These are phyloP conservation scores for Odontomachus brunneus DNA, from an alignment of 1,140 invertebrate species.

Conservation along the genomic window DNA sequence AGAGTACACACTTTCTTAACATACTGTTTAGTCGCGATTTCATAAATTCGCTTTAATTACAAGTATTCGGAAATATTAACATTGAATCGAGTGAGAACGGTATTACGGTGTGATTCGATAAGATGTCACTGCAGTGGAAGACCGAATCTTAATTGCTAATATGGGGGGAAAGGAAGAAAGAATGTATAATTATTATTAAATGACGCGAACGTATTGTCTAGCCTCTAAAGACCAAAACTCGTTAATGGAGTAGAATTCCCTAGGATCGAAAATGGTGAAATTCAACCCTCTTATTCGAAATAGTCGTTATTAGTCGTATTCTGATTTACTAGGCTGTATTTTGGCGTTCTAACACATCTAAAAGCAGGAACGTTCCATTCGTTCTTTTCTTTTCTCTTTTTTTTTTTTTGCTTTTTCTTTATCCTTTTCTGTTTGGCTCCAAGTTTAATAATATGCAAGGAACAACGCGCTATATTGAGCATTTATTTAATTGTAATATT, in stretches of 20 bases:
- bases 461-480: constrained; percentile 65
- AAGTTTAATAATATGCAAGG: constrained; percentile 55
- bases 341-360: constrained; percentile 56
- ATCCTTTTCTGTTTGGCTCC: constrained; percentile 5
- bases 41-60: constrained; percentile 59
- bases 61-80: constrained; percentile 61
- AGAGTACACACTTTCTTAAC: constrained; percentile 78
- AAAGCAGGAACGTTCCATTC: constrained; percentile 53
- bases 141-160: constrained; percentile 65
- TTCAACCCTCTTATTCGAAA: constrained; percentile 34
- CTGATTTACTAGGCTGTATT: constrained; percentile 54
- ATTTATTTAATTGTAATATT: constrained; percentile 62
- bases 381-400: constrained; percentile 3
- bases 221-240: constrained; percentile 72
- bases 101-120: constrained; percentile 27
- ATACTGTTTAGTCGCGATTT: constrained; percentile 60
- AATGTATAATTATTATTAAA: constrained; percentile 55
- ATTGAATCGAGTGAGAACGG: constrained; percentile 51
- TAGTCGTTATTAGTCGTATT: constrained; percentile 21
- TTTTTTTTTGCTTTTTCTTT: neutral
- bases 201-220: constrained; percentile 67
- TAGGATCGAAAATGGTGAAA: constrained; percentile 27
- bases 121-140: constrained; percentile 60
- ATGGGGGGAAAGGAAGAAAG: constrained; percentile 59
- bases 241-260: constrained; percentile 56